Percentiles rank a stretch among this genome's conserved stretches.
Evolutionary conservation across 2,888 invertebrate species (phyloP).

Genomic region (Eristalis intricaria): DNA sequence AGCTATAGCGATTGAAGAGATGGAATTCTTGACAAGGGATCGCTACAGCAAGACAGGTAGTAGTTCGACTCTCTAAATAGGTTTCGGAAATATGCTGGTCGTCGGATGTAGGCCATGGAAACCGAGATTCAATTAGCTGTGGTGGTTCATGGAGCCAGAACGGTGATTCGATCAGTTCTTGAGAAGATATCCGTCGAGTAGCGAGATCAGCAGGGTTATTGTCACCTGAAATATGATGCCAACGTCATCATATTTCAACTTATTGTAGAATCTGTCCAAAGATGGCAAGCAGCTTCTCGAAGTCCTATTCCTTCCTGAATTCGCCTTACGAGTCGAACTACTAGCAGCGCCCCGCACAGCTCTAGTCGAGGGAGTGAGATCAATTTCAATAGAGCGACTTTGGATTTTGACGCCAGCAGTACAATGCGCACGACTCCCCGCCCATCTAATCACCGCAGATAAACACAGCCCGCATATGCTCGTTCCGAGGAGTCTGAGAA

Average conservation of each 20-base stretch:
- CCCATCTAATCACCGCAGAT: neutral
- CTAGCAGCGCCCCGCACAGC: constrained; percentile 10
- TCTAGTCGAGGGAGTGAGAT: constrained; percentile 6
- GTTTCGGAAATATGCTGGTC: neutral
- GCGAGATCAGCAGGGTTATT: constrained; percentile 76
- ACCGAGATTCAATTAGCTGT: neutral
- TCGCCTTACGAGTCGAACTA: neutral
- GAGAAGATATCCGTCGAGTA: constrained; percentile 73
- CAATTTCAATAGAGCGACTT: constrained; percentile 8
- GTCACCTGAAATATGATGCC: constrained; percentile 74
- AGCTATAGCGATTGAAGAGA: neutral
- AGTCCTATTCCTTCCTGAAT: neutral
- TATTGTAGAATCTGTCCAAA: constrained; percentile 73
- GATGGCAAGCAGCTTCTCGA: constrained; percentile 7
- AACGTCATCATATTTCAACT: too few relatives aligned
- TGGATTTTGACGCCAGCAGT: neutral
- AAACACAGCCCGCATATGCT: neutral
- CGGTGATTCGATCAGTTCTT: neutral
- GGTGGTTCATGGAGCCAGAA: neutral
- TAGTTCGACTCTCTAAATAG: neutral
- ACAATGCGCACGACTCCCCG: neutral
- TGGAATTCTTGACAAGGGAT: neutral
- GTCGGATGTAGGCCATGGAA: neutral
- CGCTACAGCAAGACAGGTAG: neutral
- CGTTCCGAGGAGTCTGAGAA: too few relatives aligned